Percentiles rank a stretch among this genome's conserved stretches.
phyloP scores from a whole-genome alignment of 2,888 invertebrate genomes.

The Dendrolimus houi region DNA sequence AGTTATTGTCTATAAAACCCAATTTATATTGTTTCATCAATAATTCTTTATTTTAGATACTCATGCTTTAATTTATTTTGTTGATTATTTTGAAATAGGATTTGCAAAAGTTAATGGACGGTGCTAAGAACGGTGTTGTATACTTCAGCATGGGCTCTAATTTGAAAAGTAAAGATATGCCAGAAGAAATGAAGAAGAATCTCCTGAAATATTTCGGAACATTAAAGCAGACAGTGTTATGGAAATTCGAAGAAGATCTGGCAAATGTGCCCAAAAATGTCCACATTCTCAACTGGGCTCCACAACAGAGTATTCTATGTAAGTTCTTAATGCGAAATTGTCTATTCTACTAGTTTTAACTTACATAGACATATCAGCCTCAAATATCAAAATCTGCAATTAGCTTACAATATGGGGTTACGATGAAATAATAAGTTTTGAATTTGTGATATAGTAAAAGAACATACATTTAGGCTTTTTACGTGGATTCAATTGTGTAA shows the following conservation, averaged over 20 bases:
- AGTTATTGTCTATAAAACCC: neutral
- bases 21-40: no score
- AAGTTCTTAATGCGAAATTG: conserved; percentile 1
- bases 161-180: conserved; percentile 33
- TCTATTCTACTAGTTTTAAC: no score
- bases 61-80: no score
- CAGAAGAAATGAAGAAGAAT: conserved; percentile 22
- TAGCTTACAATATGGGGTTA: no score
- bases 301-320: conserved; percentile 30
- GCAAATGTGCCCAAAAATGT: conserved; percentile 29
- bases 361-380: no score
- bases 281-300: conserved; percentile 29
- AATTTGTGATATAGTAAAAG: no score
- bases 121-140: conserved; percentile 43
- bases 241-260: conserved; percentile 35
- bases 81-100: conserved; percentile 5
- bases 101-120: conserved; percentile 27
- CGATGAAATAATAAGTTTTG: no score
- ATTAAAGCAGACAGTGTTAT: conserved; percentile 38
- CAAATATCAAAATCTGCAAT: no score
- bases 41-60: no score
- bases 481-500: no score
- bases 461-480: no score
- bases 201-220: conserved; percentile 22
- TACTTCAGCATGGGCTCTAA: conserved; percentile 56